Evolutionary conservation across 2,888 invertebrate genomes (phyloP).

Genomic region (Pasiphila rectangulata): DNA sequence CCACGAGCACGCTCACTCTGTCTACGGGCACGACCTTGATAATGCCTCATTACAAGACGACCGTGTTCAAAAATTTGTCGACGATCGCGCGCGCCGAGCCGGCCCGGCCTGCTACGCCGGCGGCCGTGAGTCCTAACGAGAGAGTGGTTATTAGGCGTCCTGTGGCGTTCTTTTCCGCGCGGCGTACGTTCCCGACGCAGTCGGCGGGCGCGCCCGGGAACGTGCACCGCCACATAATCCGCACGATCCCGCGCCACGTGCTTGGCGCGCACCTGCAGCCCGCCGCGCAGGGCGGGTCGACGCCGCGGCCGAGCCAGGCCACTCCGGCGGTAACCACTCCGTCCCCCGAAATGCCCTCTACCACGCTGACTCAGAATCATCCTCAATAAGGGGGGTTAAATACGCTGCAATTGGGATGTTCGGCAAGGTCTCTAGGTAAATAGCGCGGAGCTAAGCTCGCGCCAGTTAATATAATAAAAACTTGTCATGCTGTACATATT

Average conservation of each 20-base stretch:
- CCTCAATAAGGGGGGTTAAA: background rate
- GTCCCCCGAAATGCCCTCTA: conserved; percentile 5
- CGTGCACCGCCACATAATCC: conserved; percentile 20
- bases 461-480: too few species aligned
- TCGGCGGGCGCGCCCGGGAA: conserved; percentile 3
- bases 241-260: conserved; percentile 21
- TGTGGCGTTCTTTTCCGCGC: conserved; percentile 17
- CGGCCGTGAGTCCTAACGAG: conserved; percentile 12
- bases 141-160: conserved; percentile 21
- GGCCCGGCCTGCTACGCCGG: conserved; percentile 5
- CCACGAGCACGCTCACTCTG: conserved; percentile 16
- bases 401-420: too few species aligned
- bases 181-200: conserved; percentile 16
- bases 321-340: conserved; percentile 8
- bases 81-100: conserved; percentile 16
- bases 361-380: conserved; percentile 7
- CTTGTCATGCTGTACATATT: too few species aligned
- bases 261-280: conserved; percentile 11
- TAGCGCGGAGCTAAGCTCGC: too few species aligned
- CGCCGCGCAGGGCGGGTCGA: background rate
- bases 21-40: conserved; percentile 19
- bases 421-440: too few species aligned
- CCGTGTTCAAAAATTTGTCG: conserved; percentile 25
- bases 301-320: background rate
- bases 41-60: conserved; percentile 28